Conservation (phyloP, 2,113 vertebrate genomes). For the Ophthalmolycus amberensis region DNA sequence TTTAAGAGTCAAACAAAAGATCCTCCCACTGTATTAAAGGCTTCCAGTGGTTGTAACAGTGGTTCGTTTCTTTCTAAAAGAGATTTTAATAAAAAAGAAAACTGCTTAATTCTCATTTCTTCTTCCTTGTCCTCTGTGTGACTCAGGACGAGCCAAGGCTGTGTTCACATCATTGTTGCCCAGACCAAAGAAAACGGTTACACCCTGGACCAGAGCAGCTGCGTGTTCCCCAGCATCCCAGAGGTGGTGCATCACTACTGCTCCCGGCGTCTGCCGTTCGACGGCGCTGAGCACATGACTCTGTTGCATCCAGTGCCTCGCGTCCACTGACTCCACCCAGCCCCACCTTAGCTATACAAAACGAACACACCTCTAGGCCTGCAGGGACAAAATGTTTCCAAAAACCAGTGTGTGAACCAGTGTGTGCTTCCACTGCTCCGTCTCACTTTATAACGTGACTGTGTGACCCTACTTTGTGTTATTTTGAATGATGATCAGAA, state of each 20-base stretch:
- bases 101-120: neutral
- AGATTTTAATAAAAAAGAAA: neutral
- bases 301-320: conserved; percentile 87
- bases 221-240: conserved; percentile 89
- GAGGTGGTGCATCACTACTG: conserved; percentile 90
- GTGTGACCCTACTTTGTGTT: neutral
- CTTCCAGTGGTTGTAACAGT: neutral
- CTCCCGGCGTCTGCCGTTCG: conserved; percentile 88
- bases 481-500: neutral
- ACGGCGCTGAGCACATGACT: conserved; percentile 91
- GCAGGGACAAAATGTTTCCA: conserved; percentile 7
- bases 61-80: neutral
- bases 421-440: conserved; percentile 15
- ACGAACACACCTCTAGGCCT: conserved; percentile 40
- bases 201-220: conserved; percentile 90
- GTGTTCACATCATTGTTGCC: conserved; percentile 93
- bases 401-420: conserved; percentile 3
- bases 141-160: conserved; percentile 91
- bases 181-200: conserved; percentile 91
- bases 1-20: neutral
- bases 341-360: conserved; percentile 30
- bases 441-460: neutral
- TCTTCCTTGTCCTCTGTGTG: neutral
- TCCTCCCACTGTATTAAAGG: neutral
- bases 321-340: conserved; percentile 54